Percentiles rank a stretch among this genome's conserved stretches.
Conservation (phyloP, 2,797 vertebrate genomes). For the Mus caroli region DNA sequence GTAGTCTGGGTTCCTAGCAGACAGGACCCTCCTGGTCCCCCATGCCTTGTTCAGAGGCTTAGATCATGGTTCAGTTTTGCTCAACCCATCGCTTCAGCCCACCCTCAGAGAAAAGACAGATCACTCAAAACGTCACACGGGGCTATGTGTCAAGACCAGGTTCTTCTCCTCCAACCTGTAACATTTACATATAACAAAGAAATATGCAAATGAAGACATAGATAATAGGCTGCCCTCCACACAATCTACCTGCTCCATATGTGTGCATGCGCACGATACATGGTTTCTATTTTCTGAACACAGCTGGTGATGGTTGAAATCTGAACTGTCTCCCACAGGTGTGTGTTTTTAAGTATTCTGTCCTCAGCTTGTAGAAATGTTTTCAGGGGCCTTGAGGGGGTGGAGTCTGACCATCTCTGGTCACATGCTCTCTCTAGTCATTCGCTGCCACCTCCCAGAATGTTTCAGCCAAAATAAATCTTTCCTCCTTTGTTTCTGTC, state of each 20-base stretch:
- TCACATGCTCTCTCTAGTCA: not conserved
- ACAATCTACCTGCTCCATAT: not conserved
- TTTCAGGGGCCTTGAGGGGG: not conserved
- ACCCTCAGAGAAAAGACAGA: not conserved
- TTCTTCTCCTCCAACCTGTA: not conserved
- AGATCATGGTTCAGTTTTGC: not conserved
- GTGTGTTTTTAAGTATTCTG: not conserved
- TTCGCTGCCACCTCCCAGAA: not conserved
- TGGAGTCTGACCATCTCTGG: not conserved
- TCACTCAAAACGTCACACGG: not conserved
- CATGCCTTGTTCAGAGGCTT: not conserved
- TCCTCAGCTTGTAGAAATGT: not conserved
- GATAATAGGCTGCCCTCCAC: not conserved
- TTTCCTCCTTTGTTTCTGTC: not conserved
- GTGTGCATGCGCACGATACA: rapidly evolving
- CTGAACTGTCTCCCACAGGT: not conserved
- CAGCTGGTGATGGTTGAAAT: not conserved
- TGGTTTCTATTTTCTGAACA: not conserved
- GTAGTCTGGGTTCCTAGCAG: constrained; percentile 29
- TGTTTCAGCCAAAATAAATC: not conserved
- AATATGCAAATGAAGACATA: not conserved
- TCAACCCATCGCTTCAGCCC: not conserved
- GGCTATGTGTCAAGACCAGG: not conserved
- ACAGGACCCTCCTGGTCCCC: not conserved
- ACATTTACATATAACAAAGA: not conserved